Conservation (phyloP, 2,113 vertebrate species). For the Eptesicus fuscus region DNA sequence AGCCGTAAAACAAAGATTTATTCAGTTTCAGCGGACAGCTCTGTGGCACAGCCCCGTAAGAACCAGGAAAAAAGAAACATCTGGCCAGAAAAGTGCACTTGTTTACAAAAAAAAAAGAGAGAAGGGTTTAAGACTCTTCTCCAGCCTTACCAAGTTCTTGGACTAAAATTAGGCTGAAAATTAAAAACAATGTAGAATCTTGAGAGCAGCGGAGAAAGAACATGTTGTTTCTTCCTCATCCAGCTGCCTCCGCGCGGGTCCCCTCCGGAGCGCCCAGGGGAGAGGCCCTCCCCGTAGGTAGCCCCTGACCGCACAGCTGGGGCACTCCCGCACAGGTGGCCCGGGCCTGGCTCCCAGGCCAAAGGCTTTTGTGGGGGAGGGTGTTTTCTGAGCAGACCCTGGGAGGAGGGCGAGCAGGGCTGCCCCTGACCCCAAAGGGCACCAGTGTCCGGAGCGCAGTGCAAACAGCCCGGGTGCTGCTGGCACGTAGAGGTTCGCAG, state of each 20-base stretch:
- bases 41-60: constrained; percentile 72
- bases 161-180: constrained; percentile 72
- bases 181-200: constrained; percentile 71
- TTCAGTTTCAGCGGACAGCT: constrained; percentile 76
- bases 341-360: not conserved
- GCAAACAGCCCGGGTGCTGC: not conserved
- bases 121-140: constrained; percentile 57
- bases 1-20: constrained; percentile 85
- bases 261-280: not conserved
- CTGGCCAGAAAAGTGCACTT: constrained; percentile 73
- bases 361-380: not conserved
- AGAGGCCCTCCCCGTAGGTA: constrained; percentile 36
- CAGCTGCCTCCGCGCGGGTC: not conserved
- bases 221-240: constrained; percentile 61
- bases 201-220: constrained; percentile 56
- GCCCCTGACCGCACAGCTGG: not conserved
- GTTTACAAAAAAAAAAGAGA: constrained; percentile 71
- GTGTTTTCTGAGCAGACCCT: not conserved
- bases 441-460: rapidly evolving
- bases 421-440: not conserved
- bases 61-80: constrained; percentile 75
- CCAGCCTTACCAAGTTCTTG: constrained; percentile 70
- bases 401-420: not conserved
- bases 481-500: not conserved
- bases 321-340: not conserved